Conservation (phyloP, 1,140 invertebrate species). For the Oreohelix idahoensis region DNA sequence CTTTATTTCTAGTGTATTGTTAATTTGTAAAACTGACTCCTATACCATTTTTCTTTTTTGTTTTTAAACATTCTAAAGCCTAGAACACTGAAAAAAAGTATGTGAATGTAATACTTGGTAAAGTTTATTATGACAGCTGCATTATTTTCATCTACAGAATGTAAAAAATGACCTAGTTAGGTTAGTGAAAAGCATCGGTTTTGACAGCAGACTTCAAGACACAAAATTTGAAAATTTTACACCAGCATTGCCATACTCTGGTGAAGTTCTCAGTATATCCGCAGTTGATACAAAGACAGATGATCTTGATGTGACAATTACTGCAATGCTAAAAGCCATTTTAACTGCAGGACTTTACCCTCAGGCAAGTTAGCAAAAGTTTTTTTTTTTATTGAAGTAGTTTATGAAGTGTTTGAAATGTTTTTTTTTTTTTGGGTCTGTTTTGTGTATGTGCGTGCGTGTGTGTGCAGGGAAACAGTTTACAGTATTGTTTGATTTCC, state of each 20-base stretch:
- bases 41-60: no score
- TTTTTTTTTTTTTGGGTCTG: no score
- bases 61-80: no score
- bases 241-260: conserved; percentile 21
- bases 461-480: no score
- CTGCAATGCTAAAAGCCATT: conserved; percentile 67
- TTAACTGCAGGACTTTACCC: conserved; percentile 70
- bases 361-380: conserved; percentile 52
- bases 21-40: no score
- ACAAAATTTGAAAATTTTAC: neutral
- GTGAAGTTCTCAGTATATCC: conserved; percentile 56
- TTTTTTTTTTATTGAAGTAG: no score
- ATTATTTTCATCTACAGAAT: conserved; percentile 57
- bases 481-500: no score
- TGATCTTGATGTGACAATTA: conserved; percentile 48
- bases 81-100: no score
- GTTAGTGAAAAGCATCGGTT: conserved; percentile 64
- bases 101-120: no score
- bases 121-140: no score
- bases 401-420: no score
- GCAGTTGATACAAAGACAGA: conserved; percentile 34
- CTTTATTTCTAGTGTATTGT: no score
- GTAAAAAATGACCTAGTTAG: conserved; percentile 66
- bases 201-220: conserved; percentile 31
- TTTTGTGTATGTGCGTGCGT: neutral